Evolutionary conservation across 2,888 invertebrate genomes (phyloP).

Genomic region (Prostheceraeus crozeri): DNA sequence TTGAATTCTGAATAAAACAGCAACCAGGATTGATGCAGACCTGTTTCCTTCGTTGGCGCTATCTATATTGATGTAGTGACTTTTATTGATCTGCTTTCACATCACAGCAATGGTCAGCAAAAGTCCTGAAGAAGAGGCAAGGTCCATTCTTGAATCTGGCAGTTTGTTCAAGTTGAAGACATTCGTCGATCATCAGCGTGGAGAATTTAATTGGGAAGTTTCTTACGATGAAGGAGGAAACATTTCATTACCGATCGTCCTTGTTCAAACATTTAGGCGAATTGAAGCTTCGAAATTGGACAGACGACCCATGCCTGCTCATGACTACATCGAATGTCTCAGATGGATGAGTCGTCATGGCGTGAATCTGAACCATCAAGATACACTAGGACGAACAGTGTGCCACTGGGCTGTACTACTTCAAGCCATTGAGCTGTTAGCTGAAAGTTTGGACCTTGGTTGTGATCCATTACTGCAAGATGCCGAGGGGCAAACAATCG

Average conservation of each 20-base stretch:
- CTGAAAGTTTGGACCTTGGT: constrained; percentile 13
- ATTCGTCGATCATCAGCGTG: too few species aligned
- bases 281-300: constrained; percentile 27
- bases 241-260: constrained; percentile 37
- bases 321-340: constrained; percentile 36
- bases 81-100: too few species aligned
- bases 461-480: constrained; percentile 35
- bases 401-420: constrained; percentile 33
- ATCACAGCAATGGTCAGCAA: too few species aligned
- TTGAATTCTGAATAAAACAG: too few species aligned
- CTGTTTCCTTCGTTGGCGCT: too few species aligned
- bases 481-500: constrained; percentile 35
- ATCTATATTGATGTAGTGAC: too few species aligned
- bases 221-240: constrained; percentile 32
- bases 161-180: too few species aligned
- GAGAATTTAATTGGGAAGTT: too few species aligned
- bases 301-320: neutral
- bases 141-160: too few species aligned
- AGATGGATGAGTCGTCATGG: constrained; percentile 58
- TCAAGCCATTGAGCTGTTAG: constrained; percentile 21
- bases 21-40: too few species aligned
- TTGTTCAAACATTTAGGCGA: constrained; percentile 35
- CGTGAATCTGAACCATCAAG: constrained; percentile 83
- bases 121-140: too few species aligned
- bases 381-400: constrained; percentile 71